Evolutionary conservation across 2,113 vertebrate genomes (phyloP).

Genomic region (Apaloderma vittatum): DNA sequence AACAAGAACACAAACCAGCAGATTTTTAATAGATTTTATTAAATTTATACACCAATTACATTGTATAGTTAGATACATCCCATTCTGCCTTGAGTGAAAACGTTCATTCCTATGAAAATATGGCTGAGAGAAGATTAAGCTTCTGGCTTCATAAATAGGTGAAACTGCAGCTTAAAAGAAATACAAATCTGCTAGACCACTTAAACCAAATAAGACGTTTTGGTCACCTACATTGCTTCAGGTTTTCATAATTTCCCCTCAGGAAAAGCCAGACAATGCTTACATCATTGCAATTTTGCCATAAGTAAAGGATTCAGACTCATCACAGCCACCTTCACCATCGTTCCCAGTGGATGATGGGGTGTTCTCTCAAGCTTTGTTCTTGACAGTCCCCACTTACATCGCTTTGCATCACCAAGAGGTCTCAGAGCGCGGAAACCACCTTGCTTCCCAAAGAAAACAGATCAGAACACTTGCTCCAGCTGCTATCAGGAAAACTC

Average conservation of each 20-base stretch:
- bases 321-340: rapidly evolving
- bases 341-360: not conserved
- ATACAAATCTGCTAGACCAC: not conserved
- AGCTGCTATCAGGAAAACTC: not conserved
- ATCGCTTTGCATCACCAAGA: not conserved
- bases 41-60: not conserved
- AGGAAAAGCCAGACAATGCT: not conserved
- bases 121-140: not conserved
- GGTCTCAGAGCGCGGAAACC: not conserved
- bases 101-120: not conserved
- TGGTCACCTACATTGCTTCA: not conserved
- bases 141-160: not conserved
- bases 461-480: not conserved
- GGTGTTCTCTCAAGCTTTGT: not conserved
- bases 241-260: not conserved
- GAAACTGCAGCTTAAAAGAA: not conserved
- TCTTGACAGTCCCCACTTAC: not conserved
- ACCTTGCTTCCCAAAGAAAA: not conserved
- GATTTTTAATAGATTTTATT: conserved; percentile 23
- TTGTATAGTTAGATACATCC: not conserved
- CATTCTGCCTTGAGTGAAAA: not conserved
- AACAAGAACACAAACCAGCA: not conserved
- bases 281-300: not conserved
- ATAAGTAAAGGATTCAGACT: not conserved
- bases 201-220: not conserved